Evolutionary conservation across 2,797 vertebrate genomes (phyloP).

Genomic region (Tadarida brasiliensis): DNA sequence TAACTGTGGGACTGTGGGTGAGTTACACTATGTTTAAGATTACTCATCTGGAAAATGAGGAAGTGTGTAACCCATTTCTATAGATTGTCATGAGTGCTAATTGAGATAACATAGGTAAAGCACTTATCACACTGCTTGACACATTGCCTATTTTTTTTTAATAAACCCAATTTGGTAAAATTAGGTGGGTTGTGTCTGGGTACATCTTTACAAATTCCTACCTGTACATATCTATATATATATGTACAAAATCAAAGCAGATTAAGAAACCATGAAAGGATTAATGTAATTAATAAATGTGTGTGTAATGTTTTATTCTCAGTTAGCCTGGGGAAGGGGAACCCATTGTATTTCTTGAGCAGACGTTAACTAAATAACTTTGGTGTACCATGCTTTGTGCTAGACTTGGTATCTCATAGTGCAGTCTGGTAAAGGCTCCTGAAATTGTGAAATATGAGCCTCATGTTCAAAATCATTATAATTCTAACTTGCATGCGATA

Average conservation of each 20-base stretch:
- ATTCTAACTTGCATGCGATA: neutral
- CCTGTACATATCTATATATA: neutral
- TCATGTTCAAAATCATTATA: slow-evolving; percentile 2
- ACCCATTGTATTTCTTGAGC: neutral
- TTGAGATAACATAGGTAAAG: neutral
- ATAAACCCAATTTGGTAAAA: neutral
- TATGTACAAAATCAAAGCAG: neutral
- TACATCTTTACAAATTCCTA: neutral
- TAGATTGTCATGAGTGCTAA: neutral
- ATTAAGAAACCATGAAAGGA: slow-evolving; percentile 19
- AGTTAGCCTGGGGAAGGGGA: neutral
- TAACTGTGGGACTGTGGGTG: neutral
- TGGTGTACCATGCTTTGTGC: neutral
- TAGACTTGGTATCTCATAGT: neutral
- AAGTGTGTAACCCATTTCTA: neutral
- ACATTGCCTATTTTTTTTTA: neutral
- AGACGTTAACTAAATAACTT: neutral
- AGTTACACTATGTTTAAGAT: neutral
- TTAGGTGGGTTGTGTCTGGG: neutral
- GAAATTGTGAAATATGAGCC: neutral
- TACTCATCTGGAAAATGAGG: neutral
- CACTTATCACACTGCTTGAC: neutral
- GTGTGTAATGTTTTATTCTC: neutral
- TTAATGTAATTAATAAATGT: neutral
- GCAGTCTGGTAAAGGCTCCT: neutral